phyloP scores from a whole-genome alignment of 35 echinoderm and acorn worm species.

The Eucidaris tribuloides region DNA sequence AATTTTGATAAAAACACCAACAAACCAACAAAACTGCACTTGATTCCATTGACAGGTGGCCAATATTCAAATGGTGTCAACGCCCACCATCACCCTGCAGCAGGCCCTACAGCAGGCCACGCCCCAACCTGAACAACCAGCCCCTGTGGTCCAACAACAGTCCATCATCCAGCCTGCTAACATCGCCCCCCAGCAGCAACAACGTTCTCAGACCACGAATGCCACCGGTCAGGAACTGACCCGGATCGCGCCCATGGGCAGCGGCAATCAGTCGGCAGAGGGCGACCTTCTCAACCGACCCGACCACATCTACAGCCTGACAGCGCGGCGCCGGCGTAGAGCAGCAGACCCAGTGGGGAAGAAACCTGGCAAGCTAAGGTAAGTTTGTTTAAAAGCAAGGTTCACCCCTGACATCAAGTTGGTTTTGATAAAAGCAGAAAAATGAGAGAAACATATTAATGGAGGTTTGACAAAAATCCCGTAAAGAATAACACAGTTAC shows the following conservation, averaged over 20 bases:
- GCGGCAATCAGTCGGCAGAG: neutral
- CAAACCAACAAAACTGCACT: too few relatives aligned
- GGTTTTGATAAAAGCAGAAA: too few relatives aligned
- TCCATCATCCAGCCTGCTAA: conserved; percentile 6
- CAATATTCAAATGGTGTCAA: conserved; percentile 14
- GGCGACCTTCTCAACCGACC: conserved; percentile 11
- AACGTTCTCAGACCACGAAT: neutral
- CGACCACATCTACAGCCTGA: conserved; percentile 26
- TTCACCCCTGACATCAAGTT: too few relatives aligned
- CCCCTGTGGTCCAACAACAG: conserved; percentile 10
- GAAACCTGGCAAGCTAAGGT: conserved; percentile 71
- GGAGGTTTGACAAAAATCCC: too few relatives aligned
- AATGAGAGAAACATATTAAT: too few relatives aligned
- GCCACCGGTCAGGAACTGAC: conserved; percentile 2
- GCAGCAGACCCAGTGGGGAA: conserved; percentile 36
- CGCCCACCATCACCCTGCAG: conserved; percentile 24
- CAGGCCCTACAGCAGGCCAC: conserved; percentile 11
- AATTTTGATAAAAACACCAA: too few relatives aligned
- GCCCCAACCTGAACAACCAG: neutral
- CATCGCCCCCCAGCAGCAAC: conserved; percentile 1
- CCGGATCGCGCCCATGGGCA: conserved; percentile 30
- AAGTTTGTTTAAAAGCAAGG: too few relatives aligned
- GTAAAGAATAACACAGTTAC: too few relatives aligned
- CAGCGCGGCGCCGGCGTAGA: conserved; percentile 17
- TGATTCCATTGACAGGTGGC: neutral